Evolutionary conservation across 2,797 vertebrate genomes (phyloP).

Genomic region (Poeciliopsis gracilis): DNA sequence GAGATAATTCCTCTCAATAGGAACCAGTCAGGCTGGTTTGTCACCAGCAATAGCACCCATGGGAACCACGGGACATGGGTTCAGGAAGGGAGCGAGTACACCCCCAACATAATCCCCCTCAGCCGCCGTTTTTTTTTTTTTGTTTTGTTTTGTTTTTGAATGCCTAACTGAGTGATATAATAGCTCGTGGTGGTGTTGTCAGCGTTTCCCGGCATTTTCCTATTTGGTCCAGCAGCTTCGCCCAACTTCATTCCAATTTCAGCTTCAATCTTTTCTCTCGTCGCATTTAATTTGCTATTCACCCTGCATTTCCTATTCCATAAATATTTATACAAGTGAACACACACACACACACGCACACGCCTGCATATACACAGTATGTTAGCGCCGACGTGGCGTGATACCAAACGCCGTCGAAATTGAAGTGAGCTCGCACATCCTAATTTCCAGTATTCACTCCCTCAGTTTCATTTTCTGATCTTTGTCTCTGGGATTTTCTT

Average conservation of each 20-base stretch:
- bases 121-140: constrained; percentile 12
- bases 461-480: constrained; percentile 12
- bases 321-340: constrained; percentile 66
- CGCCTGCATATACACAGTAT: constrained; percentile 4
- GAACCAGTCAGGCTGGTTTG: constrained; percentile 64
- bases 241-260: constrained; percentile 54
- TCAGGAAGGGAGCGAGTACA: constrained; percentile 17
- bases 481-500: constrained; percentile 17
- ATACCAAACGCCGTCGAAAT: constrained; percentile 25
- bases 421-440: constrained; percentile 36
- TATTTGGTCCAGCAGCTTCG: constrained; percentile 29
- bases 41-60: constrained; percentile 68
- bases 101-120: neutral
- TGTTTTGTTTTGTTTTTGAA: constrained; percentile 25
- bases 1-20: constrained; percentile 75
- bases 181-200: constrained; percentile 1
- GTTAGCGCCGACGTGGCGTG: constrained; percentile 17
- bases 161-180: constrained; percentile 24
- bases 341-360: neutral
- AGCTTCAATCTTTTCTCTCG: constrained; percentile 45
- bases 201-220: constrained; percentile 46
- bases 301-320: constrained; percentile 58
- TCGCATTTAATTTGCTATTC: constrained; percentile 63
- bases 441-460: constrained; percentile 38
- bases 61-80: constrained; percentile 60